These are phyloP conservation scores for Pimephales promelas DNA, from an alignment of 2,113 vertebrate species.

Conservation along the genomic window DNA sequence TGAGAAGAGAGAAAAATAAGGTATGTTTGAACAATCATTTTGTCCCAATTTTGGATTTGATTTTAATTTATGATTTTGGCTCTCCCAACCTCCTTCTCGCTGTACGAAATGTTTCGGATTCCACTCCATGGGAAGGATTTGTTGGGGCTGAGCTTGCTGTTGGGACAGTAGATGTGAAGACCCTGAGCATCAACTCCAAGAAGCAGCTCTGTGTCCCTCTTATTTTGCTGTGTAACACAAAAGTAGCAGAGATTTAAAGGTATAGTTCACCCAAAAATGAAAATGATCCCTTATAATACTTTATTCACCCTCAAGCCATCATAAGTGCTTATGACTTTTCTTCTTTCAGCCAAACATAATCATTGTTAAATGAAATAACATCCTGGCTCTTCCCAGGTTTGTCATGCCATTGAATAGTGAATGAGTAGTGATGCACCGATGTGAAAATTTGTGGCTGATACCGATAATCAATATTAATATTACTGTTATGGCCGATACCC, in stretches of 20 bases:
- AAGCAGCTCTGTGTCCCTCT: slow-evolving; percentile 84
- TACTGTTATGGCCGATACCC: too few species aligned
- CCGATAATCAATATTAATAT: too few species aligned
- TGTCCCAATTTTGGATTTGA: not conserved
- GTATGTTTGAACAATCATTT: not conserved
- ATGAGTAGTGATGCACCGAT: too few species aligned
- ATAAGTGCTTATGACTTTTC: too few species aligned
- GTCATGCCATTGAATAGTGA: too few species aligned
- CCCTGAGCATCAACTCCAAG: slow-evolving; percentile 90
- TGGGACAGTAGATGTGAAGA: slow-evolving; percentile 88
- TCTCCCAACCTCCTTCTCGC: slow-evolving; percentile 84
- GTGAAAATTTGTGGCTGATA: too few species aligned
- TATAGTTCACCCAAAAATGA: too few species aligned
- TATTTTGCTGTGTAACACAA: slow-evolving; percentile 81
- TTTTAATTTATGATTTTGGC: not conserved
- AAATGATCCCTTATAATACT: too few species aligned
- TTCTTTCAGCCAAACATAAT: too few species aligned
- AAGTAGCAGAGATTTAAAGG: not conserved
- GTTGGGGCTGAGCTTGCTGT: slow-evolving; percentile 86
- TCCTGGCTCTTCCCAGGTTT: too few species aligned
- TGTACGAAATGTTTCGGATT: slow-evolving; percentile 89
- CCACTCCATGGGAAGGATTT: slow-evolving; percentile 91
- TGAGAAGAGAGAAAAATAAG: slow-evolving; percentile 56
- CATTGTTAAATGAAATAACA: too few species aligned
- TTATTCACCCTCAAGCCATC: too few species aligned